phyloP scores from a whole-genome alignment of 2,797 vertebrate species.

The Tauraco hartlaubi region DNA sequence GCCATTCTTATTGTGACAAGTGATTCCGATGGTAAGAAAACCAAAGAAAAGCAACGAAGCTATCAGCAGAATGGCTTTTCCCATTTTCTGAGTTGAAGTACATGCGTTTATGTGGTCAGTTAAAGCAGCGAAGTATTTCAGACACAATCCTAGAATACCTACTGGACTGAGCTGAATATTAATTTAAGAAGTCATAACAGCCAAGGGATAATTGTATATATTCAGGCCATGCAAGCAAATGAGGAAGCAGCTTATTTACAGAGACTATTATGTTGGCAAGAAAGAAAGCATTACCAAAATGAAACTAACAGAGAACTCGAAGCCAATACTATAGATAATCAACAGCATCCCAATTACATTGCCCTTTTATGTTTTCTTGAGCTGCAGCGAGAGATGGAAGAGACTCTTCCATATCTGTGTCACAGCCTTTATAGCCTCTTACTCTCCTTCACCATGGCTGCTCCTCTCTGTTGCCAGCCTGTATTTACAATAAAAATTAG shows the following conservation, averaged over 20 bases:
- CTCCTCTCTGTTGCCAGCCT: neutral
- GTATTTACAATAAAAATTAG: neutral
- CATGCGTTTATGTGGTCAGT: neutral
- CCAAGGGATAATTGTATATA: conserved; percentile 21
- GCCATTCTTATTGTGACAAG: neutral
- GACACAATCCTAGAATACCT: neutral
- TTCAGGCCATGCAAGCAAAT: conserved; percentile 8
- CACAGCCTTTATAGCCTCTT: neutral
- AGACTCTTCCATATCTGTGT: neutral
- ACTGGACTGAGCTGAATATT: neutral
- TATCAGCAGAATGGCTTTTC: neutral
- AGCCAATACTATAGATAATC: conserved; percentile 34
- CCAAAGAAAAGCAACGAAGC: neutral
- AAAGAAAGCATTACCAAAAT: conserved; percentile 39
- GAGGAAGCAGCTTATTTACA: conserved; percentile 37
- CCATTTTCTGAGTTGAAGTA: neutral
- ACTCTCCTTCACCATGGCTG: neutral
- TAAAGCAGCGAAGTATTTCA: conserved; percentile 10
- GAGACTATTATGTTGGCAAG: conserved; percentile 15
- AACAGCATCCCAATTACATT: neutral
- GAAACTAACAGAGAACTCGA: conserved; percentile 6
- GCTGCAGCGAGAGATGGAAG: neutral
- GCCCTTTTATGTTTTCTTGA: neutral
- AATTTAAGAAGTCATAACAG: neutral
- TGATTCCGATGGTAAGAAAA: neutral